Conservation (phyloP, 2,888 invertebrate genomes). For the Diarsia dahlii region DNA sequence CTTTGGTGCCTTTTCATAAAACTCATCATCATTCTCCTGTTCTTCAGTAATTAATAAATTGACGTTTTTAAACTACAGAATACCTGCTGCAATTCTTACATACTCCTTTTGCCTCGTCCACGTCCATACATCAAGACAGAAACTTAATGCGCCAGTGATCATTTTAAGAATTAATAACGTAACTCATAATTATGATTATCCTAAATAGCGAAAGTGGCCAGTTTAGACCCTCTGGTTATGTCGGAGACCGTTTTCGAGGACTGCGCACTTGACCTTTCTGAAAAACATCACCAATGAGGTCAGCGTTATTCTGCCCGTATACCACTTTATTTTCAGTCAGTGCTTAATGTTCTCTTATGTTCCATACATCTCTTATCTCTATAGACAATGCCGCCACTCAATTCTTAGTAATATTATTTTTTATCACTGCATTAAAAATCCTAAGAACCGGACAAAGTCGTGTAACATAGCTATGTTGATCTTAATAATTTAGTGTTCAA, state of each 20-base stretch:
- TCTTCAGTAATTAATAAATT: too few relatives aligned
- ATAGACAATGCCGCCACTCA: neutral
- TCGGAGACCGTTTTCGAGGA: neutral
- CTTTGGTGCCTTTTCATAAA: neutral
- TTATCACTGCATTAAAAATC: neutral
- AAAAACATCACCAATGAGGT: neutral
- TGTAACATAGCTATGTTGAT: slow-evolving; percentile 1
- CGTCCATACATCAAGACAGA: neutral
- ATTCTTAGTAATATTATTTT: neutral
- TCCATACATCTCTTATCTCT: neutral
- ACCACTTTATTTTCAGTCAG: neutral
- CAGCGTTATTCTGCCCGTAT: too few relatives aligned
- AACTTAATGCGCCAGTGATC: too few relatives aligned
- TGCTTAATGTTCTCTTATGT: neutral
- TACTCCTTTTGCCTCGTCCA: neutral
- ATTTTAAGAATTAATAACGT: too few relatives aligned
- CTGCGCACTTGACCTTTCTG: neutral
- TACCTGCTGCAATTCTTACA: neutral
- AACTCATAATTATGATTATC: too few relatives aligned
- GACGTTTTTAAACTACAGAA: too few relatives aligned
- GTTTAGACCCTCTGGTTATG: too few relatives aligned
- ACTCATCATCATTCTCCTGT: neutral
- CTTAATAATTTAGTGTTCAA: slow-evolving; percentile 56
- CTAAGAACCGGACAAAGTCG: neutral
- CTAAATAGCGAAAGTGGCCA: too few relatives aligned